These are phyloP conservation scores for Reticulitermes lucifugus DNA, from an alignment of 2,888 invertebrate species.

Conservation along the genomic window DNA sequence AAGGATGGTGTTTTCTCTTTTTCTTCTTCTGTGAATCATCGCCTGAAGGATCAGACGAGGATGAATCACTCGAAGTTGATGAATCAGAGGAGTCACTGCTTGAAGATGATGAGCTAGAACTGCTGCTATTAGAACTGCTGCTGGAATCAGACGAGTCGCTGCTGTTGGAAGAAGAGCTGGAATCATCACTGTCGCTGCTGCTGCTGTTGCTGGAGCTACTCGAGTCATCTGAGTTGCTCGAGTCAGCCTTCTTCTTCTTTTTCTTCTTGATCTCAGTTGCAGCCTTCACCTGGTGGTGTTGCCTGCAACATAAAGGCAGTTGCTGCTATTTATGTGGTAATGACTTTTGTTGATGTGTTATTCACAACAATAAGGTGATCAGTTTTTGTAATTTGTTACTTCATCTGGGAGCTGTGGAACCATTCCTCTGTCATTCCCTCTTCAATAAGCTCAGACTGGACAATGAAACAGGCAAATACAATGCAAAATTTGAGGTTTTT, in stretches of 20 bases:
- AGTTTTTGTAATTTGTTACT: too few species aligned
- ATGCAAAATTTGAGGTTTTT: too few species aligned
- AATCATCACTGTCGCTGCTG: conserved; percentile 12
- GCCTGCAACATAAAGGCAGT: background rate
- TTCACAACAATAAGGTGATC: too few species aligned
- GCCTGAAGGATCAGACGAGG: background rate
- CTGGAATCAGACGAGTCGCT: conserved; percentile 10
- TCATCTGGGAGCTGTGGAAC: too few species aligned
- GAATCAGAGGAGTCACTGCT: conserved; percentile 19
- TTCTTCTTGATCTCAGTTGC: background rate
- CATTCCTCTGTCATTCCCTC: too few species aligned
- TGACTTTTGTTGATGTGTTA: too few species aligned
- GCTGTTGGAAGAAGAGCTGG: conserved; percentile 12
- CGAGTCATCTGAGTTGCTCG: background rate
- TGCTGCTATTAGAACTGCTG: background rate
- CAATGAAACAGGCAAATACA: too few species aligned
- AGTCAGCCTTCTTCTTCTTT: background rate
- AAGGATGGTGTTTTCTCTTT: background rate
- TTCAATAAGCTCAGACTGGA: too few species aligned
- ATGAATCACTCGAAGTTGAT: conserved; percentile 17
- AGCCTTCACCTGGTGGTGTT: background rate
- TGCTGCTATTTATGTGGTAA: too few species aligned
- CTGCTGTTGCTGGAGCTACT: background rate
- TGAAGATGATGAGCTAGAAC: background rate
- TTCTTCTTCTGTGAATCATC: conserved; percentile 15